These are phyloP conservation scores for Drosophila lacteicornis DNA, from an alignment of 1,140 invertebrate genomes.

Conservation along the genomic window DNA sequence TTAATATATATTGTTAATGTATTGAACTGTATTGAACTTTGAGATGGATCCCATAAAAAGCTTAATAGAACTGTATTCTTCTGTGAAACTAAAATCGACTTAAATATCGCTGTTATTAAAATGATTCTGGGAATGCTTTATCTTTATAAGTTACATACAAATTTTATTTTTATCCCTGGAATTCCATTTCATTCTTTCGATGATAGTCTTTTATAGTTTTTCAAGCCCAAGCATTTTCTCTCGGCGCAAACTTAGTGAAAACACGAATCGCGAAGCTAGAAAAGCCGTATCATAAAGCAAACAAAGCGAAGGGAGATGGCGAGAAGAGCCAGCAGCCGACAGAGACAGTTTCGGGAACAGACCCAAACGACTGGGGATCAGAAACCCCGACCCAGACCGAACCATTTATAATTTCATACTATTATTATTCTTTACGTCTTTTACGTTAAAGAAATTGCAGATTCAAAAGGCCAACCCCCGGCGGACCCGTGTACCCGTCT, in stretches of 20 bases:
- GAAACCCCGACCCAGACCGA: constrained; percentile 47
- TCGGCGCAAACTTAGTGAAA: constrained; percentile 34
- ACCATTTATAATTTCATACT: constrained; percentile 78
- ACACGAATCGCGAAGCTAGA: constrained; percentile 41
- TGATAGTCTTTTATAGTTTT: not conserved
- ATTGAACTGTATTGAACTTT: no score
- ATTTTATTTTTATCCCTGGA: not conserved
- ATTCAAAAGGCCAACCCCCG: constrained; percentile 56
- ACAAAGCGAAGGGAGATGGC: constrained; percentile 44
- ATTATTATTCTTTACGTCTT: constrained; percentile 71
- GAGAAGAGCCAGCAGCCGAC: constrained; percentile 8
- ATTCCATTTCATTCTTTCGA: not conserved
- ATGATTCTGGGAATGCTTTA: no score
- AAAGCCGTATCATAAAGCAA: constrained; percentile 72
- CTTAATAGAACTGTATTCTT: no score
- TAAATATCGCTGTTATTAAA: no score
- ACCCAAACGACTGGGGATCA: constrained; percentile 40
- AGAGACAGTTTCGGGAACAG: constrained; percentile 43
- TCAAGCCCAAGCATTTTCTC: not conserved
- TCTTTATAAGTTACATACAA: no score
- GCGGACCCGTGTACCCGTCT: not conserved
- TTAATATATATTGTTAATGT: no score
- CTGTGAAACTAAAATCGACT: no score
- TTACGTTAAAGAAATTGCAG: constrained; percentile 61
- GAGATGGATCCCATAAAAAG: no score